phyloP scores from a whole-genome alignment of 1,140 invertebrate species.

The Aporrectodea caliginosa region DNA sequence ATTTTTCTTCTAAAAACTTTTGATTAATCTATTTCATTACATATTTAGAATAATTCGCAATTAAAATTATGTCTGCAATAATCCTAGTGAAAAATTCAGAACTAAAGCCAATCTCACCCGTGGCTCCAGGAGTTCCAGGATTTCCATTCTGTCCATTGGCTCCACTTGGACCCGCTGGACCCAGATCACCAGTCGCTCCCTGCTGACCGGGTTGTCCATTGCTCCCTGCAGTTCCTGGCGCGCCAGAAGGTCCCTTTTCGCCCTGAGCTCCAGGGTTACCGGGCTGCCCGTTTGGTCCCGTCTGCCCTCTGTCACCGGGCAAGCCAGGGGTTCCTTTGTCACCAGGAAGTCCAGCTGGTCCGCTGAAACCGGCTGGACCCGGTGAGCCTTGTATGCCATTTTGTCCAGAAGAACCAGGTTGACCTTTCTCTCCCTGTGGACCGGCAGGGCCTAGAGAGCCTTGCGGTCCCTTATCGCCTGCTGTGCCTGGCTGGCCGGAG shows the following conservation, averaged over 20 bases:
- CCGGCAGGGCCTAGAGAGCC: background rate
- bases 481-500: slow-evolving; percentile 6
- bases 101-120: too few relatives aligned
- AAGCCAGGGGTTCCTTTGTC: slow-evolving; percentile 8
- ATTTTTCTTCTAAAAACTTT: too few relatives aligned
- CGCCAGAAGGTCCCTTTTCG: too few relatives aligned
- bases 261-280: background rate
- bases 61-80: too few relatives aligned
- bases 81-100: too few relatives aligned
- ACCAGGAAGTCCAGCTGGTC: slow-evolving; percentile 10
- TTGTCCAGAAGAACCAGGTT: background rate
- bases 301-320: background rate
- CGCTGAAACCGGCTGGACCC: background rate
- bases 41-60: too few relatives aligned
- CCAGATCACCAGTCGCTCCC: background rate
- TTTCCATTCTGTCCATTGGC: background rate
- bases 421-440: background rate
- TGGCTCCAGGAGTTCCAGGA: background rate
- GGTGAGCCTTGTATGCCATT: background rate
- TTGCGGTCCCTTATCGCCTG: slow-evolving; percentile 1
- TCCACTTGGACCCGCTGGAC: slow-evolving; percentile 4
- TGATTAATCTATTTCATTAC: too few relatives aligned
- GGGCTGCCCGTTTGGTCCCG: background rate
- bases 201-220: background rate
- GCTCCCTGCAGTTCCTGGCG: background rate